phyloP scores from a whole-genome alignment of 2,888 invertebrate genomes.

The Acronicta psi region DNA sequence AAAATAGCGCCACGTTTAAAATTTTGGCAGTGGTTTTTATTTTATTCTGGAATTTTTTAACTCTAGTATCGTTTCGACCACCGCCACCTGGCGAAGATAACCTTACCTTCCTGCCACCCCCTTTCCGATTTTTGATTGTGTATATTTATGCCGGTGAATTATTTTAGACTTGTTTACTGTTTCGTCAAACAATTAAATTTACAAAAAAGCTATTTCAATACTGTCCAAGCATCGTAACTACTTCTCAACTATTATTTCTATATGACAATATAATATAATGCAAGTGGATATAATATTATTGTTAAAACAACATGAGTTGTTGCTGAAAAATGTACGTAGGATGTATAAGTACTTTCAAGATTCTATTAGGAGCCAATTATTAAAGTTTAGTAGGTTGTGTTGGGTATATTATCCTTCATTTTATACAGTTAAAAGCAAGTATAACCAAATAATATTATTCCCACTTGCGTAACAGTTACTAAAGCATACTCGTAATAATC shows the following conservation, averaged over 20 bases:
- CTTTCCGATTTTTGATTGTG: background rate
- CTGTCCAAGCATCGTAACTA: slow-evolving; percentile 23
- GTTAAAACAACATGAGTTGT: background rate
- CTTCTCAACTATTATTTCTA: slow-evolving; percentile 63
- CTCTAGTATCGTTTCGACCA: no score
- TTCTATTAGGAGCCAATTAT: no score
- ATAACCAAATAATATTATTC: slow-evolving; percentile 12
- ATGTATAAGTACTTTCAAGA: no score
- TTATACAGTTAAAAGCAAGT: background rate
- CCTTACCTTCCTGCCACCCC: background rate
- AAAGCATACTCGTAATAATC: slow-evolving; percentile 47
- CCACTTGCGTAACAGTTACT: slow-evolving; percentile 36
- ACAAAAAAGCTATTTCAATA: slow-evolving; percentile 7
- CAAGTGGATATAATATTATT: slow-evolving; percentile 32
- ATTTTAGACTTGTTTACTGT: background rate
- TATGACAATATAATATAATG: slow-evolving; percentile 40
- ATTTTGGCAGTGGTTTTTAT: no score
- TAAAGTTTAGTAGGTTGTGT: background rate
- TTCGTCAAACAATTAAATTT: slow-evolving; percentile 3
- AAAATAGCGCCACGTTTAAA: no score
- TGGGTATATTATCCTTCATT: background rate
- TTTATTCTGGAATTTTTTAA: no score
- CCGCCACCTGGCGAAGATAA: no score
- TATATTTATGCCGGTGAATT: background rate
- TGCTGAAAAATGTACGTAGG: background rate